phyloP scores from a whole-genome alignment of 2,797 vertebrate species.

The Pseudochaenichthys georgianus region DNA sequence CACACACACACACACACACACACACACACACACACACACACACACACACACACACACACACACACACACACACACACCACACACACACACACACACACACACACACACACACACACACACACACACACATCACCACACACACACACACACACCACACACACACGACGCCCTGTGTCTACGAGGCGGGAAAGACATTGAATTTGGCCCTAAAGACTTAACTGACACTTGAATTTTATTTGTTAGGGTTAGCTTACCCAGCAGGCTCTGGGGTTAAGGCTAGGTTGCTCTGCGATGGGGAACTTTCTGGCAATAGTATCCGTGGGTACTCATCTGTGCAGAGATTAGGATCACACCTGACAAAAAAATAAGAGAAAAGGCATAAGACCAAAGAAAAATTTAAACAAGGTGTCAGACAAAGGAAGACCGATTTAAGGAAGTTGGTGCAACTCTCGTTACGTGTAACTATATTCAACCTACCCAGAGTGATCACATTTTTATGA shows the following conservation, averaged over 20 bases:
- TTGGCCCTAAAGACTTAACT: too few species aligned
- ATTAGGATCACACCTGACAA: slow-evolving; percentile 70
- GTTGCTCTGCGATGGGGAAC: slow-evolving; percentile 78
- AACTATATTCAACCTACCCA: slow-evolving; percentile 6
- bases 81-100: too few species aligned
- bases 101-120: too few species aligned
- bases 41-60: too few species aligned
- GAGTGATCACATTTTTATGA: not conserved
- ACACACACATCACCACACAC: too few species aligned
- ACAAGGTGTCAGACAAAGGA: not conserved
- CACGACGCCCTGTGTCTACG: too few species aligned
- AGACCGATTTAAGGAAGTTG: not conserved
- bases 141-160: too few species aligned
- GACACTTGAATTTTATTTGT: not conserved
- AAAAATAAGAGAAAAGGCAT: slow-evolving; percentile 6
- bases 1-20: too few species aligned
- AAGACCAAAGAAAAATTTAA: slow-evolving; percentile 5
- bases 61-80: too few species aligned
- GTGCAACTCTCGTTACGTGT: not conserved
- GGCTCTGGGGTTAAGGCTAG: slow-evolving; percentile 86
- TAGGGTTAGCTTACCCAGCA: slow-evolving; percentile 81
- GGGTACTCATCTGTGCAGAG: slow-evolving; percentile 79
- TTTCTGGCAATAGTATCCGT: slow-evolving; percentile 80
- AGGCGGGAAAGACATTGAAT: too few species aligned
- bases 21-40: too few species aligned